These are phyloP conservation scores for Allolobophora icterica DNA, from an alignment of 2,888 invertebrate species.

Conservation along the genomic window DNA sequence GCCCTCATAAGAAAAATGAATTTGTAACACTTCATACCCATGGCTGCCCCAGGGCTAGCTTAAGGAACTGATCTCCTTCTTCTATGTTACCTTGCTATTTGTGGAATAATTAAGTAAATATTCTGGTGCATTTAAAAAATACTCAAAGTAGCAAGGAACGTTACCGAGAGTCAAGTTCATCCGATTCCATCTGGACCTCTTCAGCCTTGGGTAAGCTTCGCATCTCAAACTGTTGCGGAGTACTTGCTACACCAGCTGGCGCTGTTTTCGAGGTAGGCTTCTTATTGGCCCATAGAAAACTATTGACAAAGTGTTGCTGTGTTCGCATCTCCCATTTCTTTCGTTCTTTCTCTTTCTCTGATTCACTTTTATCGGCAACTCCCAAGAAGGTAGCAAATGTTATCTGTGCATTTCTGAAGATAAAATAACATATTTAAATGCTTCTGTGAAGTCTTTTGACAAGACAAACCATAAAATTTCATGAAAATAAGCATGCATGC, in stretches of 20 bases:
- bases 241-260: too few species aligned
- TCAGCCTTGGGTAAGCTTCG: too few species aligned
- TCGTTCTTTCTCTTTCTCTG: not conserved
- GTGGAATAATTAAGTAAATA: not conserved
- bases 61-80: too few species aligned
- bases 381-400: conserved; percentile 14
- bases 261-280: not conserved
- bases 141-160: not conserved
- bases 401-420: conserved; percentile 2
- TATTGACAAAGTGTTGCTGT: not conserved
- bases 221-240: not conserved
- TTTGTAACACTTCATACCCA: too few species aligned
- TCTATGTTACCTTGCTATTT: not conserved
- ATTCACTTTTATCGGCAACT: not conserved
- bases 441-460: not conserved
- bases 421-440: not conserved
- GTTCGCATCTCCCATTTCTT: not conserved
- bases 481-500: not conserved
- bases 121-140: not conserved
- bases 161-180: conserved; percentile 22
- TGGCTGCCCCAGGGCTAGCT: too few species aligned
- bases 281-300: not conserved
- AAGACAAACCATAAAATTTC: not conserved
- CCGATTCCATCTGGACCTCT: too few species aligned
- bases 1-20: too few species aligned